Conservation (phyloP, 64 coral and sea anemone species). For the Montipora capricornis region DNA sequence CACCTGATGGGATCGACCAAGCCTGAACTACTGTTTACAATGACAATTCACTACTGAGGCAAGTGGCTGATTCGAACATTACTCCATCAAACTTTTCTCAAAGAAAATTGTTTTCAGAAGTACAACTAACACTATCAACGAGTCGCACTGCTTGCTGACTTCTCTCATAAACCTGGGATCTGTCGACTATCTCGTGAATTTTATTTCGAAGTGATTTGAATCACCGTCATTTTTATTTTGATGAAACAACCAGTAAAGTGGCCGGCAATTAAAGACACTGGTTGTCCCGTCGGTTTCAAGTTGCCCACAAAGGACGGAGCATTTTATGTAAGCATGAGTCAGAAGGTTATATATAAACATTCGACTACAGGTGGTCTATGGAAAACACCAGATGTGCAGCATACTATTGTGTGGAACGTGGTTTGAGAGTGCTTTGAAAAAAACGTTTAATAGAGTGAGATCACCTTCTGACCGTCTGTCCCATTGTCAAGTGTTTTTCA, state of each 20-base stretch:
- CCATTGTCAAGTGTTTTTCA: no score
- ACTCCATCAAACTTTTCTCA: no score
- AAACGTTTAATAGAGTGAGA: no score
- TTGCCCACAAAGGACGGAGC: not conserved
- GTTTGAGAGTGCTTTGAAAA: not conserved
- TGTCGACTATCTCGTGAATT: no score
- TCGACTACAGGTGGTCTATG: not conserved
- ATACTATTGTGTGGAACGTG: not conserved
- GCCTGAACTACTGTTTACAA: not conserved
- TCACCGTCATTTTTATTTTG: not conserved
- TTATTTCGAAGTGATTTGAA: not conserved
- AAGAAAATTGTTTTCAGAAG: not conserved
- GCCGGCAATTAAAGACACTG: not conserved
- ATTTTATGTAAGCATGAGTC: not conserved
- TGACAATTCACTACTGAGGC: no score
- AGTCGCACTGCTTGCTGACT: no score
- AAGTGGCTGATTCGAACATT: no score
- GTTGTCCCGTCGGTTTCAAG: not conserved
- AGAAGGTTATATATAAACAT: not conserved
- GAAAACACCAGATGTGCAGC: not conserved
- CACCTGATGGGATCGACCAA: not conserved
- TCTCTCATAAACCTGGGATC: no score
- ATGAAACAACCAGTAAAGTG: not conserved
- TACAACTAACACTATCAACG: not conserved
- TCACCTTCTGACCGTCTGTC: no score